A percentile compares a stretch with the other conserved stretches of the same genome.
phyloP scores from a whole-genome alignment of 2,113 vertebrate genomes.

The Ranitomeya imitator region DNA sequence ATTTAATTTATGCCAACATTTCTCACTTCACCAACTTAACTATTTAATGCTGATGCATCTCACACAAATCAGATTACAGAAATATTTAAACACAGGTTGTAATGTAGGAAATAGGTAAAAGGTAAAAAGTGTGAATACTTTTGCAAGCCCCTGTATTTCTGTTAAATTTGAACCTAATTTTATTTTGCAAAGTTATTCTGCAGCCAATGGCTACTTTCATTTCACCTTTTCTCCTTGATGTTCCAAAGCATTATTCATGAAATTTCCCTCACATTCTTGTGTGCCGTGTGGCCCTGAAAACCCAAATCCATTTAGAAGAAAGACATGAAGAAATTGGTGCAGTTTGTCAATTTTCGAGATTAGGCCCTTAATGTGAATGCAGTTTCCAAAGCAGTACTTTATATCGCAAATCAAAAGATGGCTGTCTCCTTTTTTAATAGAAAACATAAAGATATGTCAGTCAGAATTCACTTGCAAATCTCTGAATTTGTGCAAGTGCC shows the following conservation, averaged over 20 bases:
- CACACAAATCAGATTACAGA: too few relatives aligned
- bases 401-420: slow-evolving; percentile 47
- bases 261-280: slow-evolving; percentile 19
- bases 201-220: background rate
- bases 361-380: slow-evolving; percentile 50
- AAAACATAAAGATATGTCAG: slow-evolving; percentile 47
- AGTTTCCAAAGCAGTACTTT: slow-evolving; percentile 27
- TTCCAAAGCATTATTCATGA: slow-evolving; percentile 24
- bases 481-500: slow-evolving; percentile 39
- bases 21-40: too few relatives aligned
- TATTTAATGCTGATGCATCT: too few relatives aligned
- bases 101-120: too few relatives aligned
- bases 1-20: too few relatives aligned
- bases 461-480: slow-evolving; percentile 38
- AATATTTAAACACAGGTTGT: too few relatives aligned
- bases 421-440: slow-evolving; percentile 38
- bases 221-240: background rate
- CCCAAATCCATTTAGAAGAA: slow-evolving; percentile 26
- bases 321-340: slow-evolving; percentile 32
- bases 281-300: slow-evolving; percentile 27
- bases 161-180: background rate
- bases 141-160: too few relatives aligned
- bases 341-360: slow-evolving; percentile 36
- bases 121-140: too few relatives aligned
- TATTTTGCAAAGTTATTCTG: background rate